Evolutionary conservation across 2,888 invertebrate species (phyloP).

Genomic region (Perizoma flavofasciatum): DNA sequence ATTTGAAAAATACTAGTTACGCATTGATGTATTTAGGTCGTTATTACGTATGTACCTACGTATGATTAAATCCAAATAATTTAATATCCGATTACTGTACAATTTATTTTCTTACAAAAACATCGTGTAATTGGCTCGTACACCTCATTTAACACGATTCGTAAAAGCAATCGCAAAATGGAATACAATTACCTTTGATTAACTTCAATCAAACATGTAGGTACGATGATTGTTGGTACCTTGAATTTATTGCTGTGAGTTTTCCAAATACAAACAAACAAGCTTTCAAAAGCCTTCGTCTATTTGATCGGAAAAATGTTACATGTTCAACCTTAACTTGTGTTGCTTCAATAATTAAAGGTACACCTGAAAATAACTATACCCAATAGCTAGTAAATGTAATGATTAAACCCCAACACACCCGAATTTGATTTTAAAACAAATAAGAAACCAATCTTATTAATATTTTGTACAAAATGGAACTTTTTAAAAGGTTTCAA

Average conservation of each 20-base stretch:
- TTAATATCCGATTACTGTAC: too few species aligned
- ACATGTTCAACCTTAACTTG: too few species aligned
- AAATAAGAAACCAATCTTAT: conserved; percentile 15
- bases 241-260: conserved; percentile 28
- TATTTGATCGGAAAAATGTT: conserved; percentile 1
- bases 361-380: not conserved
- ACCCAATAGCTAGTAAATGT: not conserved
- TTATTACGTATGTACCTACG: too few species aligned
- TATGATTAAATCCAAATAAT: too few species aligned
- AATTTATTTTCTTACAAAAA: not conserved
- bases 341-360: too few species aligned
- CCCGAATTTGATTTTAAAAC: conserved; percentile 5
- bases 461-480: conserved; percentile 16
- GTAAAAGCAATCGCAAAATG: conserved; percentile 17
- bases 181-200: conserved; percentile 24
- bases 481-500: conserved; percentile 9
- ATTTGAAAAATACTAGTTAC: too few species aligned
- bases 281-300: conserved; percentile 20
- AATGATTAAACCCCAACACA: not conserved
- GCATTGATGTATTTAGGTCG: too few species aligned
- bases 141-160: conserved; percentile 14
- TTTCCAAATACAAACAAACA: conserved; percentile 32
- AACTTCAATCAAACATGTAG: conserved; percentile 26
- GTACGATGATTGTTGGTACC: conserved; percentile 7
- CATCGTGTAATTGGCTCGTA: not conserved